Evolutionary conservation across 2,113 vertebrate species (phyloP), one percentile per base, ranked within the genome.

Genomic region (Pomatostomus ruficeps): DNA sequence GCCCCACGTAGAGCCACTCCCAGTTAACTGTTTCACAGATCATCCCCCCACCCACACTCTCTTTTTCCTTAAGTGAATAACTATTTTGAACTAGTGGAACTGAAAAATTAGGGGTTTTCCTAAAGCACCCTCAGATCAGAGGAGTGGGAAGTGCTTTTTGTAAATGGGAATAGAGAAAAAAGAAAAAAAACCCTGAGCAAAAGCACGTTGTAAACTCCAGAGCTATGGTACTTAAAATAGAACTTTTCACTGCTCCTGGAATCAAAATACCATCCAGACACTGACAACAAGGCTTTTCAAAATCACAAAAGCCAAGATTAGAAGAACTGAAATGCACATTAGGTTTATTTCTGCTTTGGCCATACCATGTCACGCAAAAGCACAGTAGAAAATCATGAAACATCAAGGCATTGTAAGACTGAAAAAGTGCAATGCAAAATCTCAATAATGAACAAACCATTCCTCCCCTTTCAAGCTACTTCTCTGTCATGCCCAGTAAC

Each of bases 81-180:
- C 73, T 76, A 52, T 26, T 66, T 89, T 74, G 16, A 88, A 38
- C 23, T 31, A 21, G 14, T 29, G 24, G 8, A 54, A 74, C 9
- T 29, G 65, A 81, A 86, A 84, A 86, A 91, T 55, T 35, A 81
- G 55, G 72, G 72, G 12, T 57, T 95, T 95, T 95, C 84, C 87
- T 84, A 66, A 74, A 77, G 59, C 26, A n/a, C 43, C 8, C 21
- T 33, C 66, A 49, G 62, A 84, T 62, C 16, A 42, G 14, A 61
- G 25, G 52, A 68, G 76, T 77, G 43, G 67, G 76, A 94, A 95
- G 68, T 19, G 66, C 28, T 55, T 54, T 10, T 46, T 38, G 14
- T 36, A 91, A 76, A 36, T 13, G 14, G 8, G 13, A 89, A 92
- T 29, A 54, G 77, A 65, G 26, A 7, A 73, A 57, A 38, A 59